Base-by-base conservation (phyloP, 2,113 vertebrate species). In the Caranx ignobilis region DNA sequence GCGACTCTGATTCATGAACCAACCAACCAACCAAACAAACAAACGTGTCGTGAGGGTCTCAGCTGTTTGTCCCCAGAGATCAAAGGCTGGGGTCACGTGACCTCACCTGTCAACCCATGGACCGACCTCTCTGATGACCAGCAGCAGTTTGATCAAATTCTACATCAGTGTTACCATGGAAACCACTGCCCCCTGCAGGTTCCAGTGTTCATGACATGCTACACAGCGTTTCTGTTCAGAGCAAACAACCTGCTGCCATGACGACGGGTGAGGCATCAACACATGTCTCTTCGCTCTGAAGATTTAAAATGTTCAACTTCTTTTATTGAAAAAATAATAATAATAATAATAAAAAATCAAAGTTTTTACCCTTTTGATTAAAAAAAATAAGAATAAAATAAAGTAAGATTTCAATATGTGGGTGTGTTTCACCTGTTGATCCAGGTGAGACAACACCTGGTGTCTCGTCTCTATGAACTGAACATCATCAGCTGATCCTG, bases 171-270 rank as follows among this genome's bases (percentile, higher is more conserved):
- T 80, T 68, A 57, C 21, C n/a, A 37, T 47, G 60, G 59, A 39
- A 73, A 68, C 45, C 57, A 50, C 56, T 8, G 26, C 83, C 72
- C 45, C 68, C 76, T 70, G 3, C 31, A 67, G 71, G 59, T 39
- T 16, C 2, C 65, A 52, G 56, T 11, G 73, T 47, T 79, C 47
- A 72, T 56, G 48, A 63, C 60, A 82, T 26, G 18, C 26, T 26
- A 26, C 26, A 26, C 26, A 26, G 26, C 26, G 26, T 26, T 26
- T 26, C 26, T 26, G 26, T 26, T 26, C 26, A 26, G 26, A 26
- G 26, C 26, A 26, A 26, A 26, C 26, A 5, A 35, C 34, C 57
- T 50, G 48, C 34, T n/a, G 8, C 13, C 18, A 7, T 61, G 41
- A 61, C 50, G 6, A 37, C 34, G 45, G 11, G 26, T 26, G 34